Evolutionary conservation across 2,888 invertebrate species (phyloP).

Genomic region (Nomada hirtipes): DNA sequence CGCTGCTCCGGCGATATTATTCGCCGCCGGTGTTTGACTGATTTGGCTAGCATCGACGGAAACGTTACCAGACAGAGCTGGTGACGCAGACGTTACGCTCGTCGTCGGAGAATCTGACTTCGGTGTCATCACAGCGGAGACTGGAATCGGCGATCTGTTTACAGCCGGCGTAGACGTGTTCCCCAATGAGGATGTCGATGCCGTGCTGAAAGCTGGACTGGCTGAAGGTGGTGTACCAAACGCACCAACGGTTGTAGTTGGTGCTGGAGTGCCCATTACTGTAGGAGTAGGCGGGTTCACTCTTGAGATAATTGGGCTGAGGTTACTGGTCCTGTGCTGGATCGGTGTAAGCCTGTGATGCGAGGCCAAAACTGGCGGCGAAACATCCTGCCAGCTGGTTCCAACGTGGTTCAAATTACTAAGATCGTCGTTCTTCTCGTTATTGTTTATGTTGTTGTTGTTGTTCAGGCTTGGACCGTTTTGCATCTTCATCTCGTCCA

Average conservation of each 20-base stretch:
- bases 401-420: constrained; percentile 65
- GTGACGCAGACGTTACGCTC: constrained; percentile 73
- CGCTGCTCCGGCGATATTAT: constrained; percentile 69
- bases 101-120: constrained; percentile 74
- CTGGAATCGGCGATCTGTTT: constrained; percentile 77
- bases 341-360: constrained; percentile 80
- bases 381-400: constrained; percentile 78
- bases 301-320: constrained; percentile 79
- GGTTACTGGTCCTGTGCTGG: constrained; percentile 75
- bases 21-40: constrained; percentile 42
- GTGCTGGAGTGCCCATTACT: constrained; percentile 69
- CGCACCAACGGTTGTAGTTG: constrained; percentile 66
- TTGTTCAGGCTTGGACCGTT: constrained; percentile 75
- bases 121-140: constrained; percentile 66
- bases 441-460: constrained; percentile 71
- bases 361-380: constrained; percentile 70
- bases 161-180: constrained; percentile 70
- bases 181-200: constrained; percentile 80
- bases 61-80: constrained; percentile 69
- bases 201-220: constrained; percentile 81
- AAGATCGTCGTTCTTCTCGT: constrained; percentile 68
- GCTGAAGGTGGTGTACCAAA: constrained; percentile 77
- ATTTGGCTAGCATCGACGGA: constrained; percentile 50
- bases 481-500: constrained; percentile 80
- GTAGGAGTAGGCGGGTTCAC: constrained; percentile 67